Evolutionary conservation across 2,113 vertebrate species (phyloP).

Genomic region (Chaetorhynchus papuensis): DNA sequence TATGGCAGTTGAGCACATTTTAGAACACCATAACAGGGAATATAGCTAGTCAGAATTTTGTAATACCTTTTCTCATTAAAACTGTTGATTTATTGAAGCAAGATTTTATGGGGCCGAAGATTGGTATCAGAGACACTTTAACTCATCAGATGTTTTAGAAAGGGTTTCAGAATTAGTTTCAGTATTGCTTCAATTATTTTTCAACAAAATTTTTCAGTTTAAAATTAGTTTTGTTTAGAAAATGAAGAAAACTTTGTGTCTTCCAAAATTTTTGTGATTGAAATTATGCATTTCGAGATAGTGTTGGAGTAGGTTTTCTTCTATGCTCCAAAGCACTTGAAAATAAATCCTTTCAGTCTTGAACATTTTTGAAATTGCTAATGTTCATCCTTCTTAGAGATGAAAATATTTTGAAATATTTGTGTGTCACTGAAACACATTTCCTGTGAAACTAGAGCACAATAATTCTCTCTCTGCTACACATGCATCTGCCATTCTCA

Average conservation of each 20-base stretch:
- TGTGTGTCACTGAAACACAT: not conserved
- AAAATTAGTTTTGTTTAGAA: not conserved
- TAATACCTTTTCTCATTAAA: not conserved
- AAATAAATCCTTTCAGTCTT: not conserved
- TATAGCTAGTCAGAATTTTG: not conserved
- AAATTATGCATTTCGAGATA: not conserved
- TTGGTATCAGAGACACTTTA: not conserved
- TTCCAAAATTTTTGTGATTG: not conserved
- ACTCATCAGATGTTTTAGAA: not conserved
- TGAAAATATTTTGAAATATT: not conserved
- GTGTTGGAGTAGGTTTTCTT: not conserved
- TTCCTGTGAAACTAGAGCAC: not conserved
- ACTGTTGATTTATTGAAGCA: not conserved
- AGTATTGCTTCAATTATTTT: not conserved
- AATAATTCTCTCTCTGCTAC: not conserved
- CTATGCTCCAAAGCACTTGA: not conserved
- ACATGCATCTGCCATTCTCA: not conserved
- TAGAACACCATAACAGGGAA: not conserved
- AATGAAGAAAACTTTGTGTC: not conserved
- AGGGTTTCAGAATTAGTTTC: not conserved
- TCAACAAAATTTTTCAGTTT: not conserved
- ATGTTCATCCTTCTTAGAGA: not conserved
- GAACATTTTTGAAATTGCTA: not conserved
- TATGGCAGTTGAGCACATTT: not conserved
- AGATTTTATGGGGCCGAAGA: not conserved